A percentile compares a stretch with the other conserved stretches of the same genome.
phyloP scores from a whole-genome alignment of 2,888 invertebrate species.

The Ophioninae sp. region DNA sequence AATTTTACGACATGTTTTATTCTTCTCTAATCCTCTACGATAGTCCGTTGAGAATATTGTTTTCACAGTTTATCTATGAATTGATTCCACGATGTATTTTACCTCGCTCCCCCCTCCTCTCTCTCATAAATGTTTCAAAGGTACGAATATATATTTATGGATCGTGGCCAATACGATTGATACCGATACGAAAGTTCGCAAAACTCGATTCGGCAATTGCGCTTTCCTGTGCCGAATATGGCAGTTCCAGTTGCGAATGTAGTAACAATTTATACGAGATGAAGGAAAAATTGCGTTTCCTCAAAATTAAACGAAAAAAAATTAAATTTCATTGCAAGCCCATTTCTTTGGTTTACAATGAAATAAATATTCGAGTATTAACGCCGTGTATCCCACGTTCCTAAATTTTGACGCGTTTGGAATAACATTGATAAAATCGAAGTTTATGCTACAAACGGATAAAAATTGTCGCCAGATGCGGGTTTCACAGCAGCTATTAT shows the following conservation, averaged over 20 bases:
- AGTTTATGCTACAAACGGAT: too few species aligned
- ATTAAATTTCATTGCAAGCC: neutral
- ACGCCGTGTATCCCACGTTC: too few species aligned
- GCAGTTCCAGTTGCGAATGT: too few species aligned
- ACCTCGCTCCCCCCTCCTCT: constrained; percentile 33
- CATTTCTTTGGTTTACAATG: neutral
- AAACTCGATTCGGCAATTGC: too few species aligned
- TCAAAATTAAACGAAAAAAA: neutral
- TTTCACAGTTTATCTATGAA: neutral
- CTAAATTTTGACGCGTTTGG: too few species aligned
- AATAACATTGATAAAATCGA: too few species aligned
- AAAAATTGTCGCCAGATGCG: too few species aligned
- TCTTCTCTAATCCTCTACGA: neutral
- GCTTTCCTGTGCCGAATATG: too few species aligned
- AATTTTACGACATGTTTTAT: constrained; percentile 7
- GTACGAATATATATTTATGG: constrained; percentile 3
- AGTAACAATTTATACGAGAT: neutral
- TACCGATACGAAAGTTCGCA: neutral
- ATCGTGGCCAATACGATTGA: neutral
- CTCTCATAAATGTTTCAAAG: neutral
- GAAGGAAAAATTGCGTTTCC: neutral
- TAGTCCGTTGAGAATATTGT: neutral
- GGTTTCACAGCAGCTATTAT: too few species aligned
- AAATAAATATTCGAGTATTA: neutral
- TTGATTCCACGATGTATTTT: constrained; percentile 3